Evolutionary conservation across 1,140 invertebrate genomes (phyloP), one percentile per base, ranked within the genome.

Genomic region (Procambarus virginalis): DNA sequence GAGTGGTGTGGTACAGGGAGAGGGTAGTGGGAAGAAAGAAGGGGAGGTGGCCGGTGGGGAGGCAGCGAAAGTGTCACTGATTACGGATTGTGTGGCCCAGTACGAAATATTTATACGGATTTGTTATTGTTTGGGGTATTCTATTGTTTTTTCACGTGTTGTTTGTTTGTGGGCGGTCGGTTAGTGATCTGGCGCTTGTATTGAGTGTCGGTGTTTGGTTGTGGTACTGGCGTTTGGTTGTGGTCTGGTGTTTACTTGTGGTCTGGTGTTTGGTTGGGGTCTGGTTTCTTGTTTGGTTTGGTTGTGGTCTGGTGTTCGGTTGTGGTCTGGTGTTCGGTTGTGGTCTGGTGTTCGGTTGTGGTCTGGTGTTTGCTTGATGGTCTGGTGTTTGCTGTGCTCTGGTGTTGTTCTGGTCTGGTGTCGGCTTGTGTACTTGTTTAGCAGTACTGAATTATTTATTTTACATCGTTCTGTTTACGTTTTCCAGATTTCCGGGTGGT

Each of bases 81-180:
- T 77, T 45, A n/a, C n/a, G n/a, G 75, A 77, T 77, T 77, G 75
- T 49, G 5, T 9, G 48, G 76, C 6, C 49, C 46, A 48, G 46
- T 48, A 12, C 45, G 76, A 78, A 78, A 34, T 78, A 73, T 73
- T 73, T 73, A 73, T 34, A 73, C n/a, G n/a, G n/a, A 73, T 73
- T 73, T 73, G 68, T 73, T 73, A 73, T 73, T 73, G 68, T 73
- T 73, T 22, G 10, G 68, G 10, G 10, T 64, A 10, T 73, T 34
- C 20, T 34, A 3, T 73, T 73, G 68, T 73, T 73, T 73, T 34
- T 4, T 3, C n/a, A n/a, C 12, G 12, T 64, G 60, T 10, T 64
- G 60, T 20, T 17, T 64, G 14, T 64, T 55, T 55, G 51, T 55
- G 8, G 8, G 51, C 8, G 8, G 12, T 55, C 6, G 51, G 12